These are phyloP conservation scores for Magallana angulata DNA, from an alignment of 1,140 invertebrate genomes.

Conservation along the genomic window DNA sequence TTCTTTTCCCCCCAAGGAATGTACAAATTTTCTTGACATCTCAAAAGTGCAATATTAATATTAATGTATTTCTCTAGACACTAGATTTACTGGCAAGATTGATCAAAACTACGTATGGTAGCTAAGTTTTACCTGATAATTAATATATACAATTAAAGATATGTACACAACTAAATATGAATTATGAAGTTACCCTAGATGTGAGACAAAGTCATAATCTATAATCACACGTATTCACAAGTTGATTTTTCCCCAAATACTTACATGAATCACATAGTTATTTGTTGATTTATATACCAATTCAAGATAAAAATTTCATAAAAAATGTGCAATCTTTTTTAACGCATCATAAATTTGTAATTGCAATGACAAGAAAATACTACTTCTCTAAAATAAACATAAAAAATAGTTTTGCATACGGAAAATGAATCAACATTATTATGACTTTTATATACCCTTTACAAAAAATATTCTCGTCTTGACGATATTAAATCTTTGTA, in stretches of 20 bases:
- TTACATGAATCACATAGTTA: no score
- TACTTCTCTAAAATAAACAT: background rate
- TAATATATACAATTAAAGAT: background rate
- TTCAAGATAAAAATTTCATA: no score
- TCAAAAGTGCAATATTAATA: background rate
- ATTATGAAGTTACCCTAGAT: conserved; percentile 22
- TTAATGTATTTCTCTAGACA: background rate
- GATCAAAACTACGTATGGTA: background rate
- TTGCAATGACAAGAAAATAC: background rate
- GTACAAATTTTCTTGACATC: background rate
- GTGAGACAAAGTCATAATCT: background rate
- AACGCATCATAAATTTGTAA: no score
- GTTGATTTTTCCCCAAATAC: no score
- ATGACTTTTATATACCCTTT: conserved; percentile 21
- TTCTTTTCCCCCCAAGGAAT: background rate
- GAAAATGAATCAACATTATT: background rate
- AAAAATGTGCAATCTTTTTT: no score
- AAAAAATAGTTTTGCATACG: background rate
- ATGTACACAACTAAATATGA: conserved; percentile 19
- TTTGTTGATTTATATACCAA: no score
- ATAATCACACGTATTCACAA: no score
- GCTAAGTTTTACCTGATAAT: no score
- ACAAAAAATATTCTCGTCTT: conserved; percentile 27
- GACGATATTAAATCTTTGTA: no score
- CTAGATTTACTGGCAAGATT: conserved; percentile 9